Evolutionary conservation across 2,113 vertebrate genomes (phyloP), one percentile per base, ranked within the genome.

Genomic region (Clarias batrachus): DNA sequence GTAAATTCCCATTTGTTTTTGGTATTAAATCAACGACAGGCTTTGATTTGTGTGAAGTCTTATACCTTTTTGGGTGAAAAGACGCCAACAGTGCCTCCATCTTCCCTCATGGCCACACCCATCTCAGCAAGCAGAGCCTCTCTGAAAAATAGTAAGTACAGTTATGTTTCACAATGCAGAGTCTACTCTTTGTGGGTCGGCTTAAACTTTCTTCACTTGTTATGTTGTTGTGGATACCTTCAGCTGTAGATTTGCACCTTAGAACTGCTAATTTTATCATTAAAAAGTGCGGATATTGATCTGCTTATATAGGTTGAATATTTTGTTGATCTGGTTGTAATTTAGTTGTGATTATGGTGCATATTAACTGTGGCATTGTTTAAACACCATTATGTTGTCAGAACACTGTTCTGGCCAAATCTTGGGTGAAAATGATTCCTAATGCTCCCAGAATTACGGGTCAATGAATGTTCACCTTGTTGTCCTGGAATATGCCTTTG

Each of bases 41-140:
- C 11, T 17, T 5, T 48, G 48, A 48, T 48, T 57, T 4, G 76
- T n/a, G 8, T 59, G 52, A 65, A 25, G 62, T n/a, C 60, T 82
- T 94, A 85, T 96, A 99, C 98, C 97, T 99, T 99, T 92, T 99
- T 99, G 57, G 98, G 98, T 70, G 97, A 99, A 90, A 99, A 99
- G 14, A 99, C 98, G 0, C 98, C 98, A 83, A 99, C 90, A 0
- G 98, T 99, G 56, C 98, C 98, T 1, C 98, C 98, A 0, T 99
- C 98, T 90, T 99, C 98, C 81, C 97, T 94, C 96, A 99, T 99
- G 90, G 98, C 98, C 66, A 99, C 98, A 0, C 98, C 98, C 98
- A 99, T 99, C 94, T 99, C 98, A 0, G 98, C 98, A 89, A 99
- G 94, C 92, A 99, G 92, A 0, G 98, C 98, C 92, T 99, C 98